Percentiles rank a stretch among this genome's conserved stretches.
These are phyloP conservation scores for Chaetophractus vellerosus DNA, from an alignment of 2,797 vertebrate species.

Conservation along the genomic window DNA sequence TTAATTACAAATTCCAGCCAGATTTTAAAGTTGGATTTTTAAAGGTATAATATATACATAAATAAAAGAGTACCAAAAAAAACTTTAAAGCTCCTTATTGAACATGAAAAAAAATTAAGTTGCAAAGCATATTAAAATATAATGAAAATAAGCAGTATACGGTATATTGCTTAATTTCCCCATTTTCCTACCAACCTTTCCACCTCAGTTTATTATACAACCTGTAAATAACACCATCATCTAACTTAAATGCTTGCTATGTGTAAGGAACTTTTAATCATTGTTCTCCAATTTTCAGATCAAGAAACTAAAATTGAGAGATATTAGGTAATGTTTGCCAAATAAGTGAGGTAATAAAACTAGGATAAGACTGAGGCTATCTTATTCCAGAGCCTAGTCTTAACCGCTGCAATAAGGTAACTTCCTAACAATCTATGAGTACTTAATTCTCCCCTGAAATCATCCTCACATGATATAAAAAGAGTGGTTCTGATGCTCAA, in stretches of 20 bases:
- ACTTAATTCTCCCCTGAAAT: neutral
- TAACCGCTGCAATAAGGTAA: neutral
- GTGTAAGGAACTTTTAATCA: neutral
- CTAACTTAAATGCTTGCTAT: neutral
- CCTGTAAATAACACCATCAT: neutral
- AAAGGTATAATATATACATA: neutral
- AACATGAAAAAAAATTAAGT: neutral
- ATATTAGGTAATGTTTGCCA: neutral
- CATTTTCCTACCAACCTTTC: neutral
- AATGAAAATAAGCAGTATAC: constrained; percentile 40
- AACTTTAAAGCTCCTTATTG: constrained; percentile 34
- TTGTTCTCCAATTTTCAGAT: neutral
- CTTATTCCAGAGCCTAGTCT: neutral
- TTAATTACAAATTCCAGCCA: constrained; percentile 49
- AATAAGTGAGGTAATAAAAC: neutral
- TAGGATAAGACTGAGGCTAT: neutral
- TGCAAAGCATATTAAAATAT: constrained; percentile 30
- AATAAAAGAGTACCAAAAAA: neutral
- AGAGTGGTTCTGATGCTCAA: neutral
- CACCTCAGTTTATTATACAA: neutral
- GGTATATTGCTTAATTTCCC: neutral
- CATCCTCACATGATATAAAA: neutral
- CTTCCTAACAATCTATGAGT: neutral
- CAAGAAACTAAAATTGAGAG: constrained; percentile 17
- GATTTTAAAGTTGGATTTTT: constrained; percentile 22